Conservation (phyloP, 2,113 vertebrate genomes). For the Pygoscelis antarcticus region DNA sequence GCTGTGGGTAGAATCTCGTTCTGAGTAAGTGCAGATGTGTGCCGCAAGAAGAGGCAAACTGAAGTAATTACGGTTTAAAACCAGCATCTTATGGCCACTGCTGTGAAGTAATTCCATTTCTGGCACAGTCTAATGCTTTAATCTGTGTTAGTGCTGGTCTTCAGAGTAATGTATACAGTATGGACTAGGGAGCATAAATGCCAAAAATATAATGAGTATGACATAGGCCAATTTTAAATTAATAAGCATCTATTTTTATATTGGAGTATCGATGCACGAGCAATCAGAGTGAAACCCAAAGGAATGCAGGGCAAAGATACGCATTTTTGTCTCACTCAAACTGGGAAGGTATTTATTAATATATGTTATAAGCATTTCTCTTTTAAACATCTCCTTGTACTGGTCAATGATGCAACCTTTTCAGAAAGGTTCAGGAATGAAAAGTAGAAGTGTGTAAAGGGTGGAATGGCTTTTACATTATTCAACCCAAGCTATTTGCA, state of each 20-base stretch:
- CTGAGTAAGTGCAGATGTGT: neutral
- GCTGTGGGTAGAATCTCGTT: neutral
- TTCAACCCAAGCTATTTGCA: neutral
- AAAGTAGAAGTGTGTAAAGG: neutral
- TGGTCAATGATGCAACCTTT: neutral
- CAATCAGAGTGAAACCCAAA: neutral
- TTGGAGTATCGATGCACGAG: neutral
- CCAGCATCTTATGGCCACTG: neutral
- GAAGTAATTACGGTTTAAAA: neutral
- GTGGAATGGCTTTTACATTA: neutral
- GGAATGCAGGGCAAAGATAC: neutral
- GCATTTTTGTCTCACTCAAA: neutral
- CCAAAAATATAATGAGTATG: neutral
- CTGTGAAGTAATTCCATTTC: neutral
- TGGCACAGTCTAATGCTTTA: neutral
- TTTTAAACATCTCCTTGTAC: neutral
- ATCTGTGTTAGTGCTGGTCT: neutral
- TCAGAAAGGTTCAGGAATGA: neutral
- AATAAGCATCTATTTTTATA: neutral
- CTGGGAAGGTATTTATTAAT: neutral
- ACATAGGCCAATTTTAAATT: neutral
- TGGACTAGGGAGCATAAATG: neutral
- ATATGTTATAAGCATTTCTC: neutral
- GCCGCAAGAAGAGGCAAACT: neutral
- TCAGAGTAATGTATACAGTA: neutral